phyloP scores from a whole-genome alignment of 2,888 invertebrate genomes.

The Dexiosoma caninum region DNA sequence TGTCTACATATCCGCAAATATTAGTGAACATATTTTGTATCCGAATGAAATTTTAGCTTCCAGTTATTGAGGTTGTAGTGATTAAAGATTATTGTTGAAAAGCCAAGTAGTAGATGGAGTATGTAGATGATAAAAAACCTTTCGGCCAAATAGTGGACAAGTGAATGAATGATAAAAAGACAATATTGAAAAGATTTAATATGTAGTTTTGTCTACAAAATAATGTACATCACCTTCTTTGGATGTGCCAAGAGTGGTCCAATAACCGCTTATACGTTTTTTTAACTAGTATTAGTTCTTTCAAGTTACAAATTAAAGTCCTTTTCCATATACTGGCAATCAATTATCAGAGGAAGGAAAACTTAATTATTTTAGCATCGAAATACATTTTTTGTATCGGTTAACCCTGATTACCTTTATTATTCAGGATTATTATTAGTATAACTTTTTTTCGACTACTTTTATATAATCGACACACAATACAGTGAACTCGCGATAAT shows the following conservation, averaged over 20 bases:
- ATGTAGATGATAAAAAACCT: background rate
- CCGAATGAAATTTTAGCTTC: background rate
- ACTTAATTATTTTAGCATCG: too few relatives aligned
- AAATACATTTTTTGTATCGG: too few relatives aligned
- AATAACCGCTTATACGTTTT: too few relatives aligned
- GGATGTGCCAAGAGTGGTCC: background rate
- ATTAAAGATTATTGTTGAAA: constrained; percentile 35
- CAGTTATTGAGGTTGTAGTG: constrained; percentile 20
- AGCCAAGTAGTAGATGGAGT: background rate
- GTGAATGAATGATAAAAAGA: background rate
- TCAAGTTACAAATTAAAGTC: too few relatives aligned
- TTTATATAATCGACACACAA: too few relatives aligned
- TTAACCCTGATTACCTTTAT: too few relatives aligned
- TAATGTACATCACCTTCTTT: background rate
- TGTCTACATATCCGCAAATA: background rate
- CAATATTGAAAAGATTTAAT: background rate
- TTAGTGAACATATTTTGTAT: background rate
- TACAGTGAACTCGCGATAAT: too few relatives aligned
- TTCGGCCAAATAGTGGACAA: background rate
- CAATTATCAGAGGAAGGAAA: too few relatives aligned
- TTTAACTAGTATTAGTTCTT: too few relatives aligned
- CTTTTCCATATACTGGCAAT: too few relatives aligned
- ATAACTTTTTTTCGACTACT: too few relatives aligned
- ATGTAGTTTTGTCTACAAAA: background rate
- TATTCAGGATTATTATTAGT: too few relatives aligned